A percentile compares a stretch with the other conserved stretches of the same genome.
Evolutionary conservation across 2,797 vertebrate genomes (phyloP).

Genomic region (Takifugu ocellatus): DNA sequence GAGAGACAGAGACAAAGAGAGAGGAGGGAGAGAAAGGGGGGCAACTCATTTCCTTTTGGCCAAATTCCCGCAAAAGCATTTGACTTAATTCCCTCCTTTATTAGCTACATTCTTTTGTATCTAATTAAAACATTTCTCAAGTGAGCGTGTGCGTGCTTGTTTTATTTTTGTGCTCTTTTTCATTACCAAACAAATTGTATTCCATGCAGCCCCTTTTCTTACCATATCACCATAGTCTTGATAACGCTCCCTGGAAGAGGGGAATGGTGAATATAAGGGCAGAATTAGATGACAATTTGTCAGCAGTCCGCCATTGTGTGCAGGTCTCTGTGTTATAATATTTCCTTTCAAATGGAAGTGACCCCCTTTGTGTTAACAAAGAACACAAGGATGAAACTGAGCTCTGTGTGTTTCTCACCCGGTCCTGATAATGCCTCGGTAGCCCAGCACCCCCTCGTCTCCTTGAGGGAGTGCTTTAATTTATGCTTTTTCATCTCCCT

Average conservation of each 20-base stretch:
- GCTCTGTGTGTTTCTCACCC: conserved; percentile 69
- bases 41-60: conserved; percentile 91
- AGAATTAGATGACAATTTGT: conserved; percentile 74
- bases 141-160: conserved; percentile 69
- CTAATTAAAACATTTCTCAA: conserved; percentile 84
- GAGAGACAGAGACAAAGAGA: conserved; percentile 9
- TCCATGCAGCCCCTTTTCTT: conserved; percentile 23
- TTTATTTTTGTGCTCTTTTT: conserved; percentile 57
- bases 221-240: conserved; percentile 41
- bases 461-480: conserved; percentile 76
- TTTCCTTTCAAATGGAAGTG: conserved; percentile 75
- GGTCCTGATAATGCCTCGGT: conserved; percentile 69
- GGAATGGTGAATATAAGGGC: conserved; percentile 52
- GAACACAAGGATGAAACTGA: conserved; percentile 77
- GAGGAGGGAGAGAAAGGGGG: conserved; percentile 34
- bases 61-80: conserved; percentile 89
- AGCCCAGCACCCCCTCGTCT: conserved; percentile 65
- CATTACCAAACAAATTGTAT: conserved; percentile 50
- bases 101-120: conserved; percentile 79
- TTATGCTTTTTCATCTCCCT: conserved; percentile 79
- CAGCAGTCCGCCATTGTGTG: conserved; percentile 67
- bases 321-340: conserved; percentile 70
- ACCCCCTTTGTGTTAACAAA: conserved; percentile 81
- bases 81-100: conserved; percentile 87
- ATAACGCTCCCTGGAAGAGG: conserved; percentile 48